phyloP scores from a whole-genome alignment of 2,888 invertebrate genomes.

The Macrophya alboannulata region DNA sequence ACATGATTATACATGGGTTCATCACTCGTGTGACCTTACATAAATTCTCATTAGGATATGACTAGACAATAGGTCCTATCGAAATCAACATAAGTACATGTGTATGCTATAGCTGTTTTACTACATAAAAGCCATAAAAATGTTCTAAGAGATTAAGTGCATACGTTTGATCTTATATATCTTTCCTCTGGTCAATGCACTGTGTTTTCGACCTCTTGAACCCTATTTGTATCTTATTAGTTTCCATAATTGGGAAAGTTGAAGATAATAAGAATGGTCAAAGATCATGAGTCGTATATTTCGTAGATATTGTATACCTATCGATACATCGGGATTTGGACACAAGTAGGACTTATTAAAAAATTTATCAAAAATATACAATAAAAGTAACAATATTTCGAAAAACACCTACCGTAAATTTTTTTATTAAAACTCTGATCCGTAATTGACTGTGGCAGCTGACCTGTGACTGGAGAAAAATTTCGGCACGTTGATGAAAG shows the following conservation, averaged over 20 bases:
- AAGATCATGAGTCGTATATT: neutral
- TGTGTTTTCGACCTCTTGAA: neutral
- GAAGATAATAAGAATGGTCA: neutral
- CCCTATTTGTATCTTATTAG: neutral
- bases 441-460: neutral
- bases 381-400: neutral
- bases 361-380: neutral
- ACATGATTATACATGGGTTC: constrained; percentile 2
- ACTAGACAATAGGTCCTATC: constrained; percentile 2
- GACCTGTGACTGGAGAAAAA: neutral
- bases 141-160: neutral
- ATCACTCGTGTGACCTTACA: neutral
- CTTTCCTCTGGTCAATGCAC: neutral
- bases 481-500: neutral
- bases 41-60: neutral
- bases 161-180: neutral
- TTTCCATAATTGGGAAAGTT: neutral
- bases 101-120: neutral
- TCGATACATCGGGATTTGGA: neutral
- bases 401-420: neutral
- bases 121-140: neutral
- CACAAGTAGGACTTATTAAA: neutral
- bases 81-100: neutral
- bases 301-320: neutral
- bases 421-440: neutral